Base-by-base conservation (phyloP, 2,888 invertebrate species). In the Plemyria rubiginata region DNA sequence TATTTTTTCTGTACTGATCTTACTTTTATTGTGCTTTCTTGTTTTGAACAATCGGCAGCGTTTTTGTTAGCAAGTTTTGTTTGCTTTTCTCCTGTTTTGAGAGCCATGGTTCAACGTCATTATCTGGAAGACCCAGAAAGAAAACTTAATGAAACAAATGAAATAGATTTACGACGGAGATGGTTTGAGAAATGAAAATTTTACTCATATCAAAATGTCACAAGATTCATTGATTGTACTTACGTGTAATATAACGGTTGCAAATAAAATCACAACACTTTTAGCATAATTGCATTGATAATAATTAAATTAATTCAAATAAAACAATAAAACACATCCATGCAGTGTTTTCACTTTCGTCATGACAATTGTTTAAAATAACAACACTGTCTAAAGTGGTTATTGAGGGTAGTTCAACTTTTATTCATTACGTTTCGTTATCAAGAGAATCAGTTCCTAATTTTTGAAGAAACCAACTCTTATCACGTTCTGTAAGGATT, bases 331-430 rank as follows among this genome's bases (percentile, higher is more conserved):
- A n/a, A n/a, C n/a, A n/a, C n/a, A n/a, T n/a, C n/a, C 22, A 63
- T 65, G 57, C 50, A 66, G 65, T 54, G 1, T 45, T 38, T n/a
- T 40, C 48, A 65, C 63, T 68, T 63, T 68, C 70, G 66, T 68
- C 65, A 58, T 55, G 13, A 54, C 32, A 58, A 45, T 15, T 36
- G 15, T 43, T 38, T 22, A 54, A 49, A 36, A 15, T 4, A 41
- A 32, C 28, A 22, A 45, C 36, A n/a, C 28, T 16, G 32, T 16
- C 9, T 13, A 22, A 12, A 12, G 28, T 15, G 32, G n/a, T 4
- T 5, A 16, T 53, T 53, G 43, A 50, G 54, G 62, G 59, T 60
- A 62, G 54, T 45, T 8, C 1, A 43, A 38, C 36, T 38, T 38
- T 38, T 8, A 38, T 38, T 38, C 1, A 38, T 11, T 38, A 38